These are phyloP conservation scores for Endotricha flammealis DNA, from an alignment of 2,888 invertebrate genomes.

Conservation along the genomic window DNA sequence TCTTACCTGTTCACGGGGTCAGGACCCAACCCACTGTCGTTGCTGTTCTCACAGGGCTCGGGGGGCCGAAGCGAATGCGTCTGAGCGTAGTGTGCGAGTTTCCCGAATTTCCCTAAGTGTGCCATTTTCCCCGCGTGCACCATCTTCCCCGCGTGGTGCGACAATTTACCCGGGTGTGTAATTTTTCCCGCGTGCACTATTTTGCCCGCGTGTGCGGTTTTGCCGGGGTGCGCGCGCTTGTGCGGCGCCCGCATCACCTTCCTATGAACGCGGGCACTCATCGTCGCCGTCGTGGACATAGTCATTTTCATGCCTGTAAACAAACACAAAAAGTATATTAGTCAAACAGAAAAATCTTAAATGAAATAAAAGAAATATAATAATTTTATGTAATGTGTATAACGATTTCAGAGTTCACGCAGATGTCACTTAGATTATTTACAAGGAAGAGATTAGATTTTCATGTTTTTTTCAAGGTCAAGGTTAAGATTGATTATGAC, in stretches of 20 bases:
- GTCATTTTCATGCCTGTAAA: slow-evolving; percentile 85
- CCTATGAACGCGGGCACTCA: slow-evolving; percentile 82
- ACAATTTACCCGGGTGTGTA: slow-evolving; percentile 51
- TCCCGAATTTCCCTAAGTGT: slow-evolving; percentile 48
- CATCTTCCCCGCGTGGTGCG: slow-evolving; percentile 41
- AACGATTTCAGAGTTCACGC: no score
- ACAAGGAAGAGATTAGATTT: no score
- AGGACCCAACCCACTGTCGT: slow-evolving; percentile 92
- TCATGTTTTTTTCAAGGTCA: no score
- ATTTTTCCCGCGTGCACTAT: slow-evolving; percentile 68
- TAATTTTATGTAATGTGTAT: no score
- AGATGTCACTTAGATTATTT: no score
- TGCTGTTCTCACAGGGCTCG: slow-evolving; percentile 89
- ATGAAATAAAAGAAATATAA: no score
- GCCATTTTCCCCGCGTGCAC: slow-evolving; percentile 58
- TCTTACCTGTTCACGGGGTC: slow-evolving; percentile 79
- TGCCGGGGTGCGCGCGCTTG: slow-evolving; percentile 75
- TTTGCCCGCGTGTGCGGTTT: slow-evolving; percentile 64
- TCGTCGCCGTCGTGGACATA: slow-evolving; percentile 82
- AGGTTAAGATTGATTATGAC: no score
- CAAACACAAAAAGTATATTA: slow-evolving; percentile 48
- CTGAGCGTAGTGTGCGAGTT: slow-evolving; percentile 61
- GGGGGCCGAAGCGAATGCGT: slow-evolving; percentile 68
- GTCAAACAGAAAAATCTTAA: no score
- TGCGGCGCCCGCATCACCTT: slow-evolving; percentile 83